Percentiles rank a stretch among this genome's conserved stretches.
Evolutionary conservation across 1,140 invertebrate species (phyloP).

Genomic region (Micrasema minimum): DNA sequence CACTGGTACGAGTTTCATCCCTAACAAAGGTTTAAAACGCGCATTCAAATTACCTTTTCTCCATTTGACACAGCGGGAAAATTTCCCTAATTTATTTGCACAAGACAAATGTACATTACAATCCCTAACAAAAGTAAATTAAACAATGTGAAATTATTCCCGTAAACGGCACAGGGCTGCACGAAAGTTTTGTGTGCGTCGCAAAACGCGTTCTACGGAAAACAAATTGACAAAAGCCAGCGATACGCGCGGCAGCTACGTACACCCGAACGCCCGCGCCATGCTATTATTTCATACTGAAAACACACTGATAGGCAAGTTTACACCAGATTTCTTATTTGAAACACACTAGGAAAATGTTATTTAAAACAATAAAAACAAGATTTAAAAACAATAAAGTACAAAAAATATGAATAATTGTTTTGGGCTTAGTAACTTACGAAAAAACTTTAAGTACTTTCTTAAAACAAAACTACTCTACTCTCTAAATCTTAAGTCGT

Average conservation of each 20-base stretch:
- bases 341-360: too few species aligned
- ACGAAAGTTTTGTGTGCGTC: conserved; percentile 13
- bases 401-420: too few species aligned
- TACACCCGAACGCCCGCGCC: neutral
- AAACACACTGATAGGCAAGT: too few species aligned
- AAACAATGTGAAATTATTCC: conserved; percentile 32
- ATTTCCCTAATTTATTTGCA: conserved; percentile 11
- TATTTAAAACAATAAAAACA: too few species aligned
- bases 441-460: too few species aligned
- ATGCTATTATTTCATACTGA: conserved; percentile 13
- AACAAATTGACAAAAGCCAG: conserved; percentile 25
- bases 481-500: too few species aligned
- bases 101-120: conserved; percentile 14
- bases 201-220: conserved; percentile 5
- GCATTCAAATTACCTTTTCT: neutral
- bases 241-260: neutral
- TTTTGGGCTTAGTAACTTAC: too few species aligned
- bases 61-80: conserved; percentile 19
- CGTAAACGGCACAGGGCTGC: conserved; percentile 12
- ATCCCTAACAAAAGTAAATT: conserved; percentile 18
- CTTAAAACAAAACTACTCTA: too few species aligned
- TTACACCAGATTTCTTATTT: too few species aligned
- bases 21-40: conserved; percentile 4
- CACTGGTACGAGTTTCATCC: neutral
- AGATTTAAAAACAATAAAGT: too few species aligned